These are phyloP conservation scores for Pipa parva DNA, from an alignment of 2,113 vertebrate genomes.

Conservation along the genomic window DNA sequence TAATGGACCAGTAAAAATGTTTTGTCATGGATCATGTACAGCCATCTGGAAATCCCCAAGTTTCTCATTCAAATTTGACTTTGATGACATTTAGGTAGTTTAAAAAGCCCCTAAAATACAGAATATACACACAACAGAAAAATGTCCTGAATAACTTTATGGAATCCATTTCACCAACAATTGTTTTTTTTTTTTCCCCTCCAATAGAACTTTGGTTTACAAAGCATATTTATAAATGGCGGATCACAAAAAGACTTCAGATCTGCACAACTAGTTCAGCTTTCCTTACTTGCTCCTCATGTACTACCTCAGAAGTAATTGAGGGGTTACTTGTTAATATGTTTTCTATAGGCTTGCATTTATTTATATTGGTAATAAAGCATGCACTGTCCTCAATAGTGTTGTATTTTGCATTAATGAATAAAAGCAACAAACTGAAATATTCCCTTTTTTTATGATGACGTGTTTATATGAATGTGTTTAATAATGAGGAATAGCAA, in stretches of 20 bases:
- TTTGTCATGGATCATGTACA: too few relatives aligned
- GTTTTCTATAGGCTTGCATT: slow-evolving; percentile 59
- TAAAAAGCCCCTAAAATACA: too few relatives aligned
- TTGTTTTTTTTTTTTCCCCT: background rate
- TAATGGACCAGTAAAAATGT: too few relatives aligned
- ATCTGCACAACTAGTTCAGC: slow-evolving; percentile 41
- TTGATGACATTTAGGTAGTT: too few relatives aligned
- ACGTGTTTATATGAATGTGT: slow-evolving; percentile 16
- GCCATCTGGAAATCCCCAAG: too few relatives aligned
- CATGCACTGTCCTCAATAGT: slow-evolving; percentile 64
- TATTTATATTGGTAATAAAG: slow-evolving; percentile 60
- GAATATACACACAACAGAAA: background rate
- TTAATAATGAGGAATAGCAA: background rate
- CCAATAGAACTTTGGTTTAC: background rate
- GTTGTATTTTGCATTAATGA: slow-evolving; percentile 65
- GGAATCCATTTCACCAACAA: too few relatives aligned
- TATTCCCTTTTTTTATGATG: slow-evolving; percentile 25
- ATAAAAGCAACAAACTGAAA: slow-evolving; percentile 68
- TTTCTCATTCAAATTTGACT: too few relatives aligned
- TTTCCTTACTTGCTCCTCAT: slow-evolving; percentile 53
- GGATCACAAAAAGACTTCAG: background rate
- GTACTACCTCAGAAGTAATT: slow-evolving; percentile 68
- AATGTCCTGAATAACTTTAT: too few relatives aligned
- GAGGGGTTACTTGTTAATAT: slow-evolving; percentile 63
- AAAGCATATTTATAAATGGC: background rate